A percentile compares a stretch with the other conserved stretches of the same genome.
Evolutionary conservation across 2,113 vertebrate species (phyloP).

Genomic region (Oceanites oceanicus): DNA sequence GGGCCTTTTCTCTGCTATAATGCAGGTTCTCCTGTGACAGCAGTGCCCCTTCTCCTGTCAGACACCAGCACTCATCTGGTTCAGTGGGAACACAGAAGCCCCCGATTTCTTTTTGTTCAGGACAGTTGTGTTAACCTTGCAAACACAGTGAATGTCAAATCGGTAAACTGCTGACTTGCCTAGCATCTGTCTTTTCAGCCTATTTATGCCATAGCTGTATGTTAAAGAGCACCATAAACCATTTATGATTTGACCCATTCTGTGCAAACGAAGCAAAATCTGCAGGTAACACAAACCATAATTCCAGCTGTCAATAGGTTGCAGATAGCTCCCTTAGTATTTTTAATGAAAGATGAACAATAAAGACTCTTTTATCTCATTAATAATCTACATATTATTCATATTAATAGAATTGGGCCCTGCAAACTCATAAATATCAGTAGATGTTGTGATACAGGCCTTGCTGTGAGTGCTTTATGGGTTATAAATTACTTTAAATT

Average conservation of each 20-base stretch:
- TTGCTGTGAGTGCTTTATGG: background rate
- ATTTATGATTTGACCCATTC: constrained; percentile 16
- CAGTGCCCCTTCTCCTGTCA: background rate
- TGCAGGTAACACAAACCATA: constrained; percentile 10
- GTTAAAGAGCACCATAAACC: constrained; percentile 28
- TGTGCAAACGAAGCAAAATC: background rate
- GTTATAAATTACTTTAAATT: constrained; percentile 38
- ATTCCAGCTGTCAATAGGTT: constrained; percentile 14
- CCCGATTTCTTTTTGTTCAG: background rate
- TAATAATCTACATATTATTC: constrained; percentile 27
- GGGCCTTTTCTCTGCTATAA: background rate
- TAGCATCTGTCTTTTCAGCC: background rate
- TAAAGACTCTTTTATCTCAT: background rate
- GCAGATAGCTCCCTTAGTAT: background rate
- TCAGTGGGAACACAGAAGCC: background rate
- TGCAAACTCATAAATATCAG: constrained; percentile 15
- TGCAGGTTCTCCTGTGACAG: background rate
- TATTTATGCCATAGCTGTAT: background rate
- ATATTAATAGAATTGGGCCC: background rate
- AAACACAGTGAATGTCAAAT: constrained; percentile 29
- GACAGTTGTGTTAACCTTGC: constrained; percentile 1
- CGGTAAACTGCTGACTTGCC: constrained; percentile 10
- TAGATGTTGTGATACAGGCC: background rate
- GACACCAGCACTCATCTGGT: background rate
- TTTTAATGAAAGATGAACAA: constrained; percentile 38